Conservation (phyloP, 2,888 invertebrate genomes). For the Lapara coniferarum region DNA sequence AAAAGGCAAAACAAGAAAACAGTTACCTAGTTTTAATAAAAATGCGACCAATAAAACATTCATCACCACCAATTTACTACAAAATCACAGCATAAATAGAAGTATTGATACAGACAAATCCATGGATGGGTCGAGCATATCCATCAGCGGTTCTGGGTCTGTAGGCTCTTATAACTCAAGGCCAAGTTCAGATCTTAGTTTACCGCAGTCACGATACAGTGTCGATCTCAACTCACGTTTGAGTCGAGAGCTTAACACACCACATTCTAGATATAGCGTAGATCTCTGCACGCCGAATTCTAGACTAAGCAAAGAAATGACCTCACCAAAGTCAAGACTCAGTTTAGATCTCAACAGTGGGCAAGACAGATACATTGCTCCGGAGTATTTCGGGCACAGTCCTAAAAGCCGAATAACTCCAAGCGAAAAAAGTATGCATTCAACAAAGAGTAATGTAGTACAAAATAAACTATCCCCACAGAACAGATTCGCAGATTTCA, state of each 20-base stretch:
- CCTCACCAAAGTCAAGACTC: constrained; percentile 84
- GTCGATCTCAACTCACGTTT: constrained; percentile 81
- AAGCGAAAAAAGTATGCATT: constrained; percentile 60
- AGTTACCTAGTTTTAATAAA: constrained; percentile 84
- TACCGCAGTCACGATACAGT: constrained; percentile 84
- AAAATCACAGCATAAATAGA: constrained; percentile 76
- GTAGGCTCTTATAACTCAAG: constrained; percentile 85
- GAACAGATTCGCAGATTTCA: constrained; percentile 84
- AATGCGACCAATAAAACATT: constrained; percentile 76
- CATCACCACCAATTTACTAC: constrained; percentile 64
- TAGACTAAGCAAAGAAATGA: constrained; percentile 82
- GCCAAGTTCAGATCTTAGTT: constrained; percentile 85
- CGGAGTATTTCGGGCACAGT: constrained; percentile 77
- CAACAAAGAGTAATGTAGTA: constrained; percentile 58
- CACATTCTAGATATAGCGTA: constrained; percentile 87
- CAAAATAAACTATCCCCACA: constrained; percentile 81
- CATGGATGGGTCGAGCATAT: constrained; percentile 78
- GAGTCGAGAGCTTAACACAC: constrained; percentile 84
- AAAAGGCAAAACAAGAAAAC: constrained; percentile 88
- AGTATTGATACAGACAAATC: constrained; percentile 77
- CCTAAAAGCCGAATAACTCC: constrained; percentile 76
- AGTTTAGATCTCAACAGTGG: constrained; percentile 85
- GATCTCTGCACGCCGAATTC: constrained; percentile 86
- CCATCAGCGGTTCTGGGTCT: constrained; percentile 79
- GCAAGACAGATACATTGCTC: constrained; percentile 72